Base-by-base conservation (phyloP, 2,888 invertebrate genomes). In the Capitulum mitella region DNA sequence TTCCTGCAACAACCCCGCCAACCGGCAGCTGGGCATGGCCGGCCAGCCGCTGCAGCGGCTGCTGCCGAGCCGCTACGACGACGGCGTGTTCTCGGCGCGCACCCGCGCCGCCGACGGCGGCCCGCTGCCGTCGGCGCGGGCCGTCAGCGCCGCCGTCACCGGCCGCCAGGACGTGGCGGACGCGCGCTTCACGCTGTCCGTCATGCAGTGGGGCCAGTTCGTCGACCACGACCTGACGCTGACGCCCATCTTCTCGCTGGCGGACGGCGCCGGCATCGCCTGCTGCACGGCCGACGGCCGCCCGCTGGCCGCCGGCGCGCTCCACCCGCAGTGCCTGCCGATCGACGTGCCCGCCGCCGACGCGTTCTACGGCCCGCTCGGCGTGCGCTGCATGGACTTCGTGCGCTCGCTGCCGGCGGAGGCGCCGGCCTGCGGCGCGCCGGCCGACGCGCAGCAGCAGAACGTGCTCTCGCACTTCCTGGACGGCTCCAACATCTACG, bases 401-500 rank as follows among this genome's bases (percentile, higher is more conserved):
- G 90, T 92, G 8, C 88, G 93, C 81, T 91, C 76, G n/a, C n/a
- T 46, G 46, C 43, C 37, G n/a, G 76, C 32, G n/a, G 29, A 6
- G 19, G 43, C n/a, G 1, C 43, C 75, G 19, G 2, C n/a, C 46
- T 74, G 76, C 32, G 40, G 70, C 40, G 22, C 8, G 3, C 0
- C 37, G 37, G 12, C 8, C 8, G 70, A 40, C 26, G 70, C 40
- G 26, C 70, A 40, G 10, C 79, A 92, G 90, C 90, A 92, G 90
- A 92, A 92, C 84, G 91, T 92, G 82, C 90, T 91, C 0, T 90
- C 92, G 0, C 92, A 92, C 82, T 92, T 88, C 82, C 84, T 91
- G 6, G 94, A 94, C 83, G 90, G 90, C 0, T 93, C 93, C 0
- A 89, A 90, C 10, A 87, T 93, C 0, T 94, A 93, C 83, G 93